Evolutionary conservation across 2,888 invertebrate species (phyloP).

Genomic region (Alloplasta piceator): DNA sequence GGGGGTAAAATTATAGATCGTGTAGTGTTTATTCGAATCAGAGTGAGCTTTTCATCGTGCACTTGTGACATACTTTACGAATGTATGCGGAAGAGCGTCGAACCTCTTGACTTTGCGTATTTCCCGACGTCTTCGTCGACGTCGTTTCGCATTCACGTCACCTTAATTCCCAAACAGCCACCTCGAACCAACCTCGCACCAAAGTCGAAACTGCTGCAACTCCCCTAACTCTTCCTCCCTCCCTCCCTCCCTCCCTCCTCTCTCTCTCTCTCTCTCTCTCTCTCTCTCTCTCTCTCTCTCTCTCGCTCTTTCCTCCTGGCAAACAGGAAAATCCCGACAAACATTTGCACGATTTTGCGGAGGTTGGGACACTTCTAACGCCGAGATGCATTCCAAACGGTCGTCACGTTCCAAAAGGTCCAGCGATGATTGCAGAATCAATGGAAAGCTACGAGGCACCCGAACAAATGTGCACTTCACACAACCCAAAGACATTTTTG

Average conservation of each 20-base stretch:
- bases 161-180: slow-evolving; percentile 71
- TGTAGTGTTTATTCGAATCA: slow-evolving; percentile 54
- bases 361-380: too few relatives aligned
- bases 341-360: too few relatives aligned
- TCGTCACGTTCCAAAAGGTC: too few relatives aligned
- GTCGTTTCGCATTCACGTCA: slow-evolving; percentile 62
- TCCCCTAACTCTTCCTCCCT: slow-evolving; percentile 6
- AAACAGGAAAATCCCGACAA: too few relatives aligned
- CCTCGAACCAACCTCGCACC: background rate
- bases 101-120: slow-evolving; percentile 21
- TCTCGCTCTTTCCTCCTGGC: slow-evolving; percentile 26
- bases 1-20: slow-evolving; percentile 37
- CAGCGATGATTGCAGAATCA: too few relatives aligned
- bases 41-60: background rate
- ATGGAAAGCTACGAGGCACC: too few relatives aligned
- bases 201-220: background rate
- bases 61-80: background rate
- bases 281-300: slow-evolving; percentile 29
- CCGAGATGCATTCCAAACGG: too few relatives aligned
- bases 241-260: slow-evolving; percentile 1
- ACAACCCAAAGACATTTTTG: too few relatives aligned
- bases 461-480: too few relatives aligned
- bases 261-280: slow-evolving; percentile 31
- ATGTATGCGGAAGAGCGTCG: slow-evolving; percentile 1
- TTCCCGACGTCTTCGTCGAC: slow-evolving; percentile 1